Evolutionary conservation across 2,888 invertebrate species (phyloP).

Genomic region (Diabrotica balteata): DNA sequence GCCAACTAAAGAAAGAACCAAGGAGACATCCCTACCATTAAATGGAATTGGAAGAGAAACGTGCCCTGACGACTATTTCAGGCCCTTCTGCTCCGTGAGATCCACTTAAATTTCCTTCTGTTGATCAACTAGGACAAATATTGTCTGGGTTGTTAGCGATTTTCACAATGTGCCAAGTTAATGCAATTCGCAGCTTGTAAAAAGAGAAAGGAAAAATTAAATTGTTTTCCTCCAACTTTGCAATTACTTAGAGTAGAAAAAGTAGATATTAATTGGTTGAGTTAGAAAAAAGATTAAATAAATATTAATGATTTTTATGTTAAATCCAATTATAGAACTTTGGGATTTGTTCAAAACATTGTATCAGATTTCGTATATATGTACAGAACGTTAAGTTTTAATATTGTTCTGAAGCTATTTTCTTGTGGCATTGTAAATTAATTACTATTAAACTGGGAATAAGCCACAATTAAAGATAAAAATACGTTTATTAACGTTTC

Average conservation of each 20-base stretch:
- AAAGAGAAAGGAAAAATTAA: conserved; percentile 9
- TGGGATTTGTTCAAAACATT: too few relatives aligned
- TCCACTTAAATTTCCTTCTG: conserved; percentile 40
- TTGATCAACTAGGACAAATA: conserved; percentile 39
- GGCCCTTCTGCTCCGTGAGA: conserved; percentile 34
- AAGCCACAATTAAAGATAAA: too few relatives aligned
- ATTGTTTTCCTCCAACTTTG: not conserved
- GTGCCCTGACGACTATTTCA: conserved; percentile 32
- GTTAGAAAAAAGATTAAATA: too few relatives aligned
- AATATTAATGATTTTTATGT: too few relatives aligned
- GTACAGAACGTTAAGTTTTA: too few relatives aligned
- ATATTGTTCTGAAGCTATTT: too few relatives aligned
- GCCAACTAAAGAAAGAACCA: conserved; percentile 34
- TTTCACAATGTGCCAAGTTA: conserved; percentile 20
- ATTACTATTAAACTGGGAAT: too few relatives aligned
- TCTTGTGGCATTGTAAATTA: too few relatives aligned
- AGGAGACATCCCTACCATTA: conserved; percentile 36
- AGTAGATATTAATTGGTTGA: too few relatives aligned
- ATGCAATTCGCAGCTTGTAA: conserved; percentile 16
- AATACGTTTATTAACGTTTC: too few relatives aligned
- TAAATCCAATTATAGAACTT: too few relatives aligned
- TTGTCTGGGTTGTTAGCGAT: conserved; percentile 31
- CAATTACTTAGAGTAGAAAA: not conserved
- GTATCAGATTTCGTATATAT: too few relatives aligned
- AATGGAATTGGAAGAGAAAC: conserved; percentile 35